phyloP scores from a whole-genome alignment of 1,140 invertebrate species.

The Druon quercuslanigerum region DNA sequence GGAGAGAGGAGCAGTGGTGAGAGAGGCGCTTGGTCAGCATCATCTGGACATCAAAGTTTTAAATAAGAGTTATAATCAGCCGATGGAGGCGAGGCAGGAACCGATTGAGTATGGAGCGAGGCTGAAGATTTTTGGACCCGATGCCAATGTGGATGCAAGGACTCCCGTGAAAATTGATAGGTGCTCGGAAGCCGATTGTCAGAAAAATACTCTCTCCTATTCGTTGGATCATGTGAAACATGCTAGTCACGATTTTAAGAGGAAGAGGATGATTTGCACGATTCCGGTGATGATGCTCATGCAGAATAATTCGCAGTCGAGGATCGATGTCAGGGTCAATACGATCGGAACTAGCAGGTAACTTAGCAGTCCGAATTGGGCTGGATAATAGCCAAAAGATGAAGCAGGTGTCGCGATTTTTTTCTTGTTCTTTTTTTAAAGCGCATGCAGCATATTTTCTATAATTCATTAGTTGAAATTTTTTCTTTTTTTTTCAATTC shows the following conservation, averaged over 20 bases:
- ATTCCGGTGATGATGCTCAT: conserved; percentile 66
- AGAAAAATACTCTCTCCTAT: conserved; percentile 66
- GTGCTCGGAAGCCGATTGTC: conserved; percentile 57
- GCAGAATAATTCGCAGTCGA: conserved; percentile 69
- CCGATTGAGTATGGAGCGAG: conserved; percentile 63
- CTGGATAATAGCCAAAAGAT: not conserved
- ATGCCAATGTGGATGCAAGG: conserved; percentile 62
- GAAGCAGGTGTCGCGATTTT: not conserved
- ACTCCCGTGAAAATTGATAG: conserved; percentile 55
- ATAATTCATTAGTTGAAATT: no score
- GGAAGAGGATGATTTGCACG: conserved; percentile 64
- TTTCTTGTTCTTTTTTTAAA: not conserved
- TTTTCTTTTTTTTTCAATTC: no score
- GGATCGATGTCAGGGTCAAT: conserved; percentile 65
- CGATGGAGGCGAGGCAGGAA: conserved; percentile 56
- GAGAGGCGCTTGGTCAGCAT: conserved; percentile 71
- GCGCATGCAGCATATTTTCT: no score
- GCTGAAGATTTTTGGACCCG: conserved; percentile 72
- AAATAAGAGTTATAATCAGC: conserved; percentile 68
- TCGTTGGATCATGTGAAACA: conserved; percentile 63
- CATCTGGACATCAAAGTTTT: conserved; percentile 68
- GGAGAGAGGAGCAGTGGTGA: conserved; percentile 57
- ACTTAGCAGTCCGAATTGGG: conserved; percentile 35
- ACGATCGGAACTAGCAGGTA: conserved; percentile 72
- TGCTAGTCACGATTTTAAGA: conserved; percentile 66